A percentile compares a stretch with the other conserved stretches of the same genome.
Evolutionary conservation across 2,113 vertebrate genomes (phyloP).

Genomic region (Pogonocichla stellata): DNA sequence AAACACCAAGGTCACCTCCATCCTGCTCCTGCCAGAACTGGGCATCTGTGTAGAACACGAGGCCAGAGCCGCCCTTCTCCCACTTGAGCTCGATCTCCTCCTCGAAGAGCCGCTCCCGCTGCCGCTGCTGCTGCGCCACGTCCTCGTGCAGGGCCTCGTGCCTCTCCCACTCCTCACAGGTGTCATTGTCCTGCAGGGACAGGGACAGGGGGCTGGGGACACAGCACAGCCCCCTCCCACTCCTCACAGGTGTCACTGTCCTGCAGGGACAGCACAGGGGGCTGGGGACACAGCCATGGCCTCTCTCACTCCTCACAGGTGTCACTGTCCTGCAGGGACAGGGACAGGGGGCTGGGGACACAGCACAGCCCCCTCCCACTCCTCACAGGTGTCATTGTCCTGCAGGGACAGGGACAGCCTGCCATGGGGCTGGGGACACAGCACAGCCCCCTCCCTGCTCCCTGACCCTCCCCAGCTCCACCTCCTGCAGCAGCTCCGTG

Average conservation of each 20-base stretch:
- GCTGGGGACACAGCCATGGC: too few species aligned
- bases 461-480: rapidly evolving
- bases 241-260: too few species aligned
- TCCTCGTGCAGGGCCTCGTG: slow-evolving; percentile 93
- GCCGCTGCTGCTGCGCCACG: slow-evolving; percentile 88
- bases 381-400: slow-evolving; percentile 86
- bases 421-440: too few species aligned
- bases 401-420: not conserved
- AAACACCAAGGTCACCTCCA: slow-evolving; percentile 75
- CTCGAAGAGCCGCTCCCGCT: slow-evolving; percentile 87
- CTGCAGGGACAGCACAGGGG: too few species aligned
- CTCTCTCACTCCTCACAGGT: not conserved
- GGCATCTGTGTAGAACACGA: slow-evolving; percentile 96
- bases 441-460: not conserved
- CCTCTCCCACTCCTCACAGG: slow-evolving; percentile 95
- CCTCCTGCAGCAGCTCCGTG: not conserved
- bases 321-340: not conserved
- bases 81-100: slow-evolving; percentile 97
- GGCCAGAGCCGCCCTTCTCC: slow-evolving; percentile 95
- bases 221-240: not conserved
- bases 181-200: slow-evolving; percentile 71
- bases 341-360: not conserved
- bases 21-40: slow-evolving; percentile 94
- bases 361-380: slow-evolving; percentile 85
- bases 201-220: not conserved